Evolutionary conservation across 2,797 vertebrate species (phyloP).

Genomic region (Halcyon smyrnensis): DNA sequence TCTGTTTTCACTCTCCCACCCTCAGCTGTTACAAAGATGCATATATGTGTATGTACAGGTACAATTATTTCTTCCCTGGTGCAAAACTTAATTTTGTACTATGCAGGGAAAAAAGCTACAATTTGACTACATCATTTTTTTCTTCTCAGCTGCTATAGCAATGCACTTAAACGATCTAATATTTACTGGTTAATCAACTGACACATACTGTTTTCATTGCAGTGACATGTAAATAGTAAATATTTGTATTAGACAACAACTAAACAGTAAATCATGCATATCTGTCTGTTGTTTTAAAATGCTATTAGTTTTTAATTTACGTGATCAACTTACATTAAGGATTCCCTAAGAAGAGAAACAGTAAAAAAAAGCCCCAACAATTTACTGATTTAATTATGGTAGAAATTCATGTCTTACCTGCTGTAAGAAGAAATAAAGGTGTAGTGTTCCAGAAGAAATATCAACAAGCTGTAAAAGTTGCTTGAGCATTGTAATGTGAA

Average conservation of each 20-base stretch:
- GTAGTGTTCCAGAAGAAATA: conserved; percentile 3
- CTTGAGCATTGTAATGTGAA: conserved; percentile 13
- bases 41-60: background rate
- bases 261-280: background rate
- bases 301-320: background rate
- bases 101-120: background rate
- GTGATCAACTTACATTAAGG: background rate
- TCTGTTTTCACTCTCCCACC: conserved; percentile 12
- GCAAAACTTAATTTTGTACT: background rate
- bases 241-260: conserved; percentile 18
- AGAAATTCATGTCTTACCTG: conserved; percentile 8
- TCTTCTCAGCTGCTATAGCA: background rate
- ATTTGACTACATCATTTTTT: background rate
- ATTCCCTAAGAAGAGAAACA: background rate
- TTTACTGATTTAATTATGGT: background rate
- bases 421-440: background rate
- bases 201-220: background rate
- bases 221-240: conserved; percentile 1
- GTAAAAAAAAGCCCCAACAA: background rate
- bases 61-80: background rate
- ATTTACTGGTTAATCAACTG: background rate
- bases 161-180: background rate
- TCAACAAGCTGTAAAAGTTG: conserved; percentile 9
- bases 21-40: background rate
- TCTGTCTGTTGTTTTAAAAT: background rate